Evolutionary conservation across 2,797 vertebrate genomes (phyloP).

Genomic region (Meda fulgida): DNA sequence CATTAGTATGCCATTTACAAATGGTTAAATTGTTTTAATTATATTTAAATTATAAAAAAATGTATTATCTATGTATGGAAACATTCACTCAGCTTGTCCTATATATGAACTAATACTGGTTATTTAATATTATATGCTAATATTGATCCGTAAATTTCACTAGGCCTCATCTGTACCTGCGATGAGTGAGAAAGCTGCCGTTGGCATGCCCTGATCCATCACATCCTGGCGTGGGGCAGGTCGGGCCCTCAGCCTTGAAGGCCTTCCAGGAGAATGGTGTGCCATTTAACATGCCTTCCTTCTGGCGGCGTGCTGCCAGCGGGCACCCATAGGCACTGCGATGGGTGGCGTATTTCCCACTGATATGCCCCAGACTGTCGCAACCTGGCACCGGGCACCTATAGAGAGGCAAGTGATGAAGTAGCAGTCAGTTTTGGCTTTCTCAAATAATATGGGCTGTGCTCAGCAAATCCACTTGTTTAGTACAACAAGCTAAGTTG

Average conservation of each 20-base stretch:
- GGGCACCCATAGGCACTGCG: conserved; percentile 97
- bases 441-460: neutral
- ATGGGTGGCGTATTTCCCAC: conserved; percentile 97
- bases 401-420: conserved; percentile 27
- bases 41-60: neutral
- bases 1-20: neutral
- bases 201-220: conserved; percentile 96
- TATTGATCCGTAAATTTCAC: neutral
- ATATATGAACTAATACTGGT: neutral
- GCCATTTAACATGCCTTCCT: conserved; percentile 92
- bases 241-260: conserved; percentile 91
- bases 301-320: conserved; percentile 92
- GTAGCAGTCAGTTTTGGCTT: conserved; percentile 19
- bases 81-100: neutral
- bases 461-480: neutral
- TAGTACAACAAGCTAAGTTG: neutral
- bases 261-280: conserved; percentile 96
- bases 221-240: conserved; percentile 94
- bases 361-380: conserved; percentile 97
- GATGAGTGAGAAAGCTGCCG: conserved; percentile 96
- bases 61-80: neutral
- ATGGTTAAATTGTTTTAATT: neutral
- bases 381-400: conserved; percentile 98
- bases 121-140: neutral
- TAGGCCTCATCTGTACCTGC: conserved; percentile 81